A percentile compares a stretch with the other conserved stretches of the same genome.
Evolutionary conservation across 2,888 invertebrate species (phyloP).

Genomic region (Rhingia rostrata): DNA sequence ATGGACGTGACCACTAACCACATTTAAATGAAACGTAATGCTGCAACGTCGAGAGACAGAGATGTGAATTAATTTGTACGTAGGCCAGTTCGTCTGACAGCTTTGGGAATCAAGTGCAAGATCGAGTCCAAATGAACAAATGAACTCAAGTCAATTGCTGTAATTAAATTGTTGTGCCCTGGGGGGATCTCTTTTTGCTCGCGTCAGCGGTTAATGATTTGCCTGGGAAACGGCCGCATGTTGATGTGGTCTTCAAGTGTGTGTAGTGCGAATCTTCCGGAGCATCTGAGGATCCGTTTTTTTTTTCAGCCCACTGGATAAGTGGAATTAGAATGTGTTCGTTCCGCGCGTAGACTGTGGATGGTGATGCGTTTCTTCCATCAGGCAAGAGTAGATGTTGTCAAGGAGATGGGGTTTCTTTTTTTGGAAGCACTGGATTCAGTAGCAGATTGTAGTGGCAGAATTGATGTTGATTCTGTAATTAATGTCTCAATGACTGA

Average conservation of each 20-base stretch:
- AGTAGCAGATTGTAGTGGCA: neutral
- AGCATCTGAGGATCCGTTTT: conserved; percentile 74
- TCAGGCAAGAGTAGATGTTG: neutral
- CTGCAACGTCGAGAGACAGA: conserved; percentile 16
- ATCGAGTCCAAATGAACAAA: conserved; percentile 51
- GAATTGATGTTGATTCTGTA: no score
- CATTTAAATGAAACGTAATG: conserved; percentile 48
- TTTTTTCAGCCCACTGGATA: neutral
- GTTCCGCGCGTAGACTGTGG: neutral
- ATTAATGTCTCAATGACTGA: no score
- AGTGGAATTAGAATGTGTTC: conserved; percentile 10
- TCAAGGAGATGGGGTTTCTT: neutral
- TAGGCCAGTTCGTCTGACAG: conserved; percentile 62
- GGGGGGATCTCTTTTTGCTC: conserved; percentile 36
- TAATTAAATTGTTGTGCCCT: conserved; percentile 61
- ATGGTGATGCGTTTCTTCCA: conserved; percentile 1
- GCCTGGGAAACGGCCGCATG: conserved; percentile 54
- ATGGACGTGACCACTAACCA: neutral
- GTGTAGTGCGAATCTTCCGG: conserved; percentile 21
- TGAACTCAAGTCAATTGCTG: conserved; percentile 63
- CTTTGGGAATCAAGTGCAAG: conserved; percentile 65
- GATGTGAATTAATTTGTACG: conserved; percentile 59
- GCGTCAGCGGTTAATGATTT: conserved; percentile 51
- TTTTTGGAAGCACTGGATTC: neutral
- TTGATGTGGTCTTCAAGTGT: conserved; percentile 41